phyloP scores from a whole-genome alignment of 2,888 invertebrate genomes.

The Xestia ashworthii region DNA sequence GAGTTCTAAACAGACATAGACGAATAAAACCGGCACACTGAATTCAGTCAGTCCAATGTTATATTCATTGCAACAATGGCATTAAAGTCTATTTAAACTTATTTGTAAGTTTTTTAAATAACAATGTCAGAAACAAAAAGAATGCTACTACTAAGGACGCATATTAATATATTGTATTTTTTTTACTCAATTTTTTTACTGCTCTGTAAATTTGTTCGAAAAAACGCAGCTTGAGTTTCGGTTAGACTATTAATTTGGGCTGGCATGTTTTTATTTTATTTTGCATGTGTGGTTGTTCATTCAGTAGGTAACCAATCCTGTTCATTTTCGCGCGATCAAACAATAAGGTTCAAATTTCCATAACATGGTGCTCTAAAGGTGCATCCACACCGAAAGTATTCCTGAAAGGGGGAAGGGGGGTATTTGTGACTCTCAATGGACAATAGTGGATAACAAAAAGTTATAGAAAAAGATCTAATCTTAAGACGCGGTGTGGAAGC shows the following conservation, averaged over 20 bases:
- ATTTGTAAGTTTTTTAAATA: not conserved
- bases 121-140: too few species aligned
- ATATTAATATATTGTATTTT: too few species aligned
- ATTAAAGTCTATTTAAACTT: not conserved
- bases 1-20: too few species aligned
- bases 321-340: conserved; percentile 23
- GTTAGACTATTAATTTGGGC: conserved; percentile 1
- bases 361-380: conserved; percentile 30
- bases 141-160: not conserved
- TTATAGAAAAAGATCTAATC: not conserved
- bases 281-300: conserved; percentile 48
- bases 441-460: not conserved
- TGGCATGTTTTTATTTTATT: conserved; percentile 50
- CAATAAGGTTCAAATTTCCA: conserved; percentile 24
- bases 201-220: not conserved
- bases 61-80: not conserved
- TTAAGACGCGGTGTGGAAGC: not conserved
- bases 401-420: too few species aligned
- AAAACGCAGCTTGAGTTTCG: conserved; percentile 66
- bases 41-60: not conserved
- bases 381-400: not conserved
- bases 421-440: too few species aligned
- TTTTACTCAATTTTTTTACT: not conserved
- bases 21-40: not conserved
- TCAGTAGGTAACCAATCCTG: conserved; percentile 29